Percentiles rank a stretch among this genome's conserved stretches.
Conservation (phyloP, 2,888 invertebrate genomes). For the Phalera bucephala region DNA sequence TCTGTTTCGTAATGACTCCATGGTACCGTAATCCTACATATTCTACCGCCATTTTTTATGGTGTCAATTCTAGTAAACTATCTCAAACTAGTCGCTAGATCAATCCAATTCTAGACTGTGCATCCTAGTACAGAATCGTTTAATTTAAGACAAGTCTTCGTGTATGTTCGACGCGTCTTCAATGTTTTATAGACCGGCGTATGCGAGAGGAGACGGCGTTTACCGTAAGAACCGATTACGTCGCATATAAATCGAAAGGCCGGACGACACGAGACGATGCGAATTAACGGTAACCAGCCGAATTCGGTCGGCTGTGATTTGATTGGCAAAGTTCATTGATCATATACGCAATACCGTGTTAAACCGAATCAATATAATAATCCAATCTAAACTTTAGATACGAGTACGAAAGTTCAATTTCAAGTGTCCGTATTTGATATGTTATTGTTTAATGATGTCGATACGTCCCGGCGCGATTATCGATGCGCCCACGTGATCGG, state of each 20-base stretch:
- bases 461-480: conserved; percentile 8
- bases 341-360: too few species aligned
- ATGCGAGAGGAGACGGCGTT: conserved; percentile 47
- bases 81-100: conserved; percentile 10
- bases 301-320: conserved; percentile 52
- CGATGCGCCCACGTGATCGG: background rate
- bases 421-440: too few species aligned
- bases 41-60: too few species aligned
- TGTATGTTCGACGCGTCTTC: conserved; percentile 32
- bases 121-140: conserved; percentile 27
- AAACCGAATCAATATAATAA: too few species aligned
- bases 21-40: too few species aligned
- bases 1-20: too few species aligned
- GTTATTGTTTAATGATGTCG: too few species aligned
- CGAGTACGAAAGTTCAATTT: too few species aligned
- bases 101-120: conserved; percentile 26
- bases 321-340: too few species aligned
- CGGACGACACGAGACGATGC: conserved; percentile 39
- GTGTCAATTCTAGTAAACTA: too few species aligned
- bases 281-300: conserved; percentile 68
- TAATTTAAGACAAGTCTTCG: conserved; percentile 15
- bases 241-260: conserved; percentile 67
- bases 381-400: too few species aligned
- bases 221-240: conserved; percentile 72
- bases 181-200: conserved; percentile 46